Evolutionary conservation across 2,888 invertebrate genomes (phyloP).

Genomic region (Amorpha juglandis): DNA sequence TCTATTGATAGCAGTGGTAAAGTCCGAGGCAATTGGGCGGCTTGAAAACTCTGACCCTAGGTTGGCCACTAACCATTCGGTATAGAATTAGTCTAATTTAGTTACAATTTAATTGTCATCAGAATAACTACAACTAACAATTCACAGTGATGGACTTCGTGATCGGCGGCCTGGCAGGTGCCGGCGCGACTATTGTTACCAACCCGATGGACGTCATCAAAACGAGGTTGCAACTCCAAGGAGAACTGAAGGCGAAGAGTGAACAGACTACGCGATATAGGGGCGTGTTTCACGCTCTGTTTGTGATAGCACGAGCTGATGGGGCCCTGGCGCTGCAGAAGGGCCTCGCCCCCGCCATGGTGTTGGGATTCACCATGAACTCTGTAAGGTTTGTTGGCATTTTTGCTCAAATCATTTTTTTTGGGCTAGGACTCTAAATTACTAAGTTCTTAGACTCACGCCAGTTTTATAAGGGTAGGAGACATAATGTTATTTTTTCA

Average conservation of each 20-base stretch:
- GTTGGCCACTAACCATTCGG: too few species aligned
- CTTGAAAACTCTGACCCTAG: too few species aligned
- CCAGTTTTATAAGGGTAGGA: too few species aligned
- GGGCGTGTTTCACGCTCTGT: conserved; percentile 91
- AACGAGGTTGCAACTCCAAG: conserved; percentile 93
- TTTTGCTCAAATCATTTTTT: neutral
- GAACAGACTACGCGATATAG: conserved; percentile 84
- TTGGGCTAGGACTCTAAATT: too few species aligned
- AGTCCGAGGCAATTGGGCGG: too few species aligned
- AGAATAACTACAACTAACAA: too few species aligned
- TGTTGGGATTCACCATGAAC: conserved; percentile 89
- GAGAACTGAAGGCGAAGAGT: conserved; percentile 86
- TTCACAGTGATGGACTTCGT: conserved; percentile 86
- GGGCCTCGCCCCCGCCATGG: conserved; percentile 91
- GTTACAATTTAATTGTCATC: too few species aligned
- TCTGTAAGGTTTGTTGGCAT: conserved; percentile 65
- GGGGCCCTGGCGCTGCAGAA: conserved; percentile 90
- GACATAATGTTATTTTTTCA: too few species aligned
- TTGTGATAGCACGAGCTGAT: conserved; percentile 88
- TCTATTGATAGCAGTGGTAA: too few species aligned
- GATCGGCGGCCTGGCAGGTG: conserved; percentile 89
- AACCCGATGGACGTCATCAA: conserved; percentile 96
- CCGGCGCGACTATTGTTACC: conserved; percentile 90
- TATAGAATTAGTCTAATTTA: too few species aligned
- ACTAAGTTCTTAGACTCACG: too few species aligned